Evolutionary conservation across 23 tunicate genomes (phyloP).

Genomic region (Styela clava): DNA sequence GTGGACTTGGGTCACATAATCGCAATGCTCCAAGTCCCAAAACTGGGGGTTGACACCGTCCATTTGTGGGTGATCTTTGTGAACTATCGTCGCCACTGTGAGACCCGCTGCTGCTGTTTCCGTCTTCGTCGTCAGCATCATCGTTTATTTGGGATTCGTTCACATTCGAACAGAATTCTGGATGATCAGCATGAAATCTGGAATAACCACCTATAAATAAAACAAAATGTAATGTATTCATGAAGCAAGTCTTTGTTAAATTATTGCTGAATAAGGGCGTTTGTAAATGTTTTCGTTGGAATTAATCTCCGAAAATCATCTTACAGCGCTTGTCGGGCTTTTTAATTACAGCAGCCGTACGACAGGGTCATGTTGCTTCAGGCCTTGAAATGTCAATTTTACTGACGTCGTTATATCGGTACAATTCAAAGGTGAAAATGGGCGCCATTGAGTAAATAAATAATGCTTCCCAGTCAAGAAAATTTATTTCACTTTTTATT

Average conservation of each 20-base stretch:
- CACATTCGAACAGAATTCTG: constrained; percentile 62
- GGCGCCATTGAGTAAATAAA: too few species aligned
- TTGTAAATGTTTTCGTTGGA: background rate
- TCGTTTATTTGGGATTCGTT: constrained; percentile 39
- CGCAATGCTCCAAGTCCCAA: constrained; percentile 58
- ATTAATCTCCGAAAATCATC: background rate
- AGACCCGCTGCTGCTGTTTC: constrained; percentile 41
- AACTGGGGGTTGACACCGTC: constrained; percentile 33
- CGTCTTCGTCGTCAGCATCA: constrained; percentile 83
- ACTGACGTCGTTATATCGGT: background rate
- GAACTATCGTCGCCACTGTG: constrained; percentile 28
- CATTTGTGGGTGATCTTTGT: background rate
- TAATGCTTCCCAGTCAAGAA: too few species aligned
- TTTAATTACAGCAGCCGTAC: background rate
- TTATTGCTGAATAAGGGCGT: background rate
- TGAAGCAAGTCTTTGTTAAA: background rate
- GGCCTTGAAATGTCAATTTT: background rate
- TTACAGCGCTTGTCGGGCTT: background rate
- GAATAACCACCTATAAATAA: constrained; percentile 65
- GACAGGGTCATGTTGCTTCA: background rate
- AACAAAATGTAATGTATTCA: background rate
- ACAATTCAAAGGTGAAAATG: too few species aligned
- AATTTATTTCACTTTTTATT: too few species aligned
- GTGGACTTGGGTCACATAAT: constrained; percentile 11
- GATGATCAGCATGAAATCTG: constrained; percentile 45